These are phyloP conservation scores for Dynastes maya DNA, from an alignment of 2,888 invertebrate species.

Conservation along the genomic window DNA sequence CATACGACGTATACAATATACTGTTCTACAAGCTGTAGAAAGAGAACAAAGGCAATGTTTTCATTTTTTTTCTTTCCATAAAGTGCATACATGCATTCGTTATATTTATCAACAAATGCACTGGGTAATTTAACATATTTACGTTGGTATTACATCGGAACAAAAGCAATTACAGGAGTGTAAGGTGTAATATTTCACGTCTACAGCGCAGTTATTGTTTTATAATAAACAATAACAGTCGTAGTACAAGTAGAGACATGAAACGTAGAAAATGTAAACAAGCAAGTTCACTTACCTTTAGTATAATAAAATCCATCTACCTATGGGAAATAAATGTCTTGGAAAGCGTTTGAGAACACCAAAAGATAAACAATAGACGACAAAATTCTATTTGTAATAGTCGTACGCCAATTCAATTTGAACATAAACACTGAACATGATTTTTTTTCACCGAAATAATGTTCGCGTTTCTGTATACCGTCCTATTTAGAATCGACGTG, in stretches of 20 bases:
- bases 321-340: constrained; percentile 20
- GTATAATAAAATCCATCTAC: constrained; percentile 62
- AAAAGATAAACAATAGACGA: constrained; percentile 5
- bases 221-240: background rate
- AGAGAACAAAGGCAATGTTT: constrained; percentile 31
- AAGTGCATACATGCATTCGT: constrained; percentile 14
- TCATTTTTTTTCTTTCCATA: background rate
- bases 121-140: constrained; percentile 10
- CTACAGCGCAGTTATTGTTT: background rate
- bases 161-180: background rate
- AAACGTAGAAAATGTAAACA: constrained; percentile 42
- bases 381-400: background rate
- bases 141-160: constrained; percentile 23
- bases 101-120: constrained; percentile 25
- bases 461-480: constrained; percentile 23
- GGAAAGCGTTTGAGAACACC: constrained; percentile 6
- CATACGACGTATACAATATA: background rate
- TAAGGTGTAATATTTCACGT: background rate
- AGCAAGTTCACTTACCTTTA: constrained; percentile 58
- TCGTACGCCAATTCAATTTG: constrained; percentile 18
- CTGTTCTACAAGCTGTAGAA: background rate
- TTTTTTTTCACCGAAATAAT: constrained; percentile 16
- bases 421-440: constrained; percentile 23
- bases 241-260: constrained; percentile 3
- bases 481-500: constrained; percentile 30